A percentile compares a stretch with the other conserved stretches of the same genome.
Evolutionary conservation across 2,113 vertebrate genomes (phyloP).

Genomic region (Agapornis roseicollis): DNA sequence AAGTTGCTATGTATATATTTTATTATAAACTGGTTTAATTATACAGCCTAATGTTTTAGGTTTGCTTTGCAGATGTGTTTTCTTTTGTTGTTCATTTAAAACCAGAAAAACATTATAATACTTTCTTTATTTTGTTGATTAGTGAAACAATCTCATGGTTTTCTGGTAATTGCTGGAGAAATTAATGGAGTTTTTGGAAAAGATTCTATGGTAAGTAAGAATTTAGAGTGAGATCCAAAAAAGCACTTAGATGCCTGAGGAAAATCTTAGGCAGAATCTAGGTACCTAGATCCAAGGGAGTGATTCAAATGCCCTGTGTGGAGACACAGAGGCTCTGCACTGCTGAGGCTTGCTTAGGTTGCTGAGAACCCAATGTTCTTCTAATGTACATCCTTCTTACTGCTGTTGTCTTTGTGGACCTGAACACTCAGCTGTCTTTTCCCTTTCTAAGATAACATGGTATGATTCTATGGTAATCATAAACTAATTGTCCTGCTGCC

Average conservation of each 20-base stretch:
- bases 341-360: neutral
- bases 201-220: neutral
- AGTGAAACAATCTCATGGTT: neutral
- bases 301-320: neutral
- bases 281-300: neutral
- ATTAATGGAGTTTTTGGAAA: slow-evolving; percentile 46
- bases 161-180: slow-evolving; percentile 22
- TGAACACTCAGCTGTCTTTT: neutral
- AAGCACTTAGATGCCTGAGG: slow-evolving; percentile 36
- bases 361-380: neutral
- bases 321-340: neutral
- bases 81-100: slow-evolving; percentile 1
- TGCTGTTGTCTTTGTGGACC: neutral
- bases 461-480: neutral
- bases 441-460: neutral
- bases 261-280: slow-evolving; percentile 4
- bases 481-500: neutral
- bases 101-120: slow-evolving; percentile 17
- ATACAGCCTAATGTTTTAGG: neutral
- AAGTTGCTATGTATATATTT: neutral
- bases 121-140: slow-evolving; percentile 3
- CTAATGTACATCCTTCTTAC: fast-evolving
- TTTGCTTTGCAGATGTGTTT: slow-evolving; percentile 15
- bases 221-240: slow-evolving; percentile 43
- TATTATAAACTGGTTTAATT: slow-evolving; percentile 1